phyloP scores from a whole-genome alignment of 2,113 vertebrate genomes.

The Calyptomena viridis region DNA sequence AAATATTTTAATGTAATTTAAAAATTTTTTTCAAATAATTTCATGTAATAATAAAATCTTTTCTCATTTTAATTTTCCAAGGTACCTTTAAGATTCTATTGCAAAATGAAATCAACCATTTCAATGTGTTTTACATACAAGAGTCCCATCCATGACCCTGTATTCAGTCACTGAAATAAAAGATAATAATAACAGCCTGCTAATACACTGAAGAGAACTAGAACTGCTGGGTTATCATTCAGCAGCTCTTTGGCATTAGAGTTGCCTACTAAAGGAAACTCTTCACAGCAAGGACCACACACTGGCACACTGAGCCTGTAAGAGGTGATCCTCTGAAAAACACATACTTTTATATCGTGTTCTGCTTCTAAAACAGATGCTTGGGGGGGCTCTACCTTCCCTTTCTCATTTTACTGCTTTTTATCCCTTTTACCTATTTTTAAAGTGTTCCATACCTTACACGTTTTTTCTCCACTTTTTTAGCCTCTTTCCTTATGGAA shows the following conservation, averaged over 20 bases:
- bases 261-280: neutral
- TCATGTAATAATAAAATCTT: conserved; percentile 9
- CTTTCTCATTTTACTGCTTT: neutral
- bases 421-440: neutral
- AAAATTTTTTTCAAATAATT: no score
- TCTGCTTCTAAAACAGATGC: neutral
- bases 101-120: neutral
- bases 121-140: neutral
- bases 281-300: neutral
- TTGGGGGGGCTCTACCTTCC: neutral
- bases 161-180: neutral
- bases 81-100: neutral
- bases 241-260: neutral
- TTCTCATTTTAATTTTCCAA: neutral
- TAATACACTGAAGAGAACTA: neutral
- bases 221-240: neutral
- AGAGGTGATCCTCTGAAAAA: neutral
- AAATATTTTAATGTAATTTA: neutral
- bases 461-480: neutral
- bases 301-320: no score
- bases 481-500: neutral
- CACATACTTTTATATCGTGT: accelerated
- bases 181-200: neutral
- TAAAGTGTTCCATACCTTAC: neutral
- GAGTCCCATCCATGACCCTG: neutral